phyloP scores from a whole-genome alignment of 2,888 invertebrate species.

The Miltochrista miniata region DNA sequence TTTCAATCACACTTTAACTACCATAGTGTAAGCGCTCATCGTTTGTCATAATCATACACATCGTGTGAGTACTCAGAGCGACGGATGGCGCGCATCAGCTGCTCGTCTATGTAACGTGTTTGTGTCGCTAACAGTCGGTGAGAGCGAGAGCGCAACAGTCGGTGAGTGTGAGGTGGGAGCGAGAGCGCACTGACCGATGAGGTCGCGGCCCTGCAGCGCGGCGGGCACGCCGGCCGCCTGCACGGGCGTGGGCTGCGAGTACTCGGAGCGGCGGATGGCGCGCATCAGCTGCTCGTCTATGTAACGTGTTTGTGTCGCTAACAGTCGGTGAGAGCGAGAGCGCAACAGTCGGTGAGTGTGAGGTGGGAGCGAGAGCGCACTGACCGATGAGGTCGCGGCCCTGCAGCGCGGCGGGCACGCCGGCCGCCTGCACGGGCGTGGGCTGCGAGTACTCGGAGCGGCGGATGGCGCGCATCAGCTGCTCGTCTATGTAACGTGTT shows the following conservation, averaged over 20 bases:
- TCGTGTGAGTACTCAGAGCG: slow-evolving; percentile 97
- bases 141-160: too few species aligned
- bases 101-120: too few species aligned
- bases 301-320: too few species aligned
- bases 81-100: slow-evolving; percentile 94
- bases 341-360: too few species aligned
- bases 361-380: too few species aligned
- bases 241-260: slow-evolving; percentile 98
- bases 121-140: too few species aligned
- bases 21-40: too few species aligned
- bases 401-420: slow-evolving; percentile 94
- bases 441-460: slow-evolving; percentile 98
- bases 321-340: too few species aligned
- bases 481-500: slow-evolving; percentile 89
- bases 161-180: too few species aligned
- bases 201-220: slow-evolving; percentile 95
- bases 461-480: slow-evolving; percentile 94
- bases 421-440: slow-evolving; percentile 98
- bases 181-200: too few species aligned
- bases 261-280: slow-evolving; percentile 96
- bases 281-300: slow-evolving; percentile 96
- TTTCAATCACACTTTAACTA: too few species aligned
- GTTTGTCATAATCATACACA: too few species aligned
- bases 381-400: slow-evolving; percentile 97
- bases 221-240: slow-evolving; percentile 98